Evolutionary conservation across 2,113 vertebrate genomes (phyloP), one percentile per base, ranked within the genome.

Genomic region (Pachypanchax playfairii): DNA sequence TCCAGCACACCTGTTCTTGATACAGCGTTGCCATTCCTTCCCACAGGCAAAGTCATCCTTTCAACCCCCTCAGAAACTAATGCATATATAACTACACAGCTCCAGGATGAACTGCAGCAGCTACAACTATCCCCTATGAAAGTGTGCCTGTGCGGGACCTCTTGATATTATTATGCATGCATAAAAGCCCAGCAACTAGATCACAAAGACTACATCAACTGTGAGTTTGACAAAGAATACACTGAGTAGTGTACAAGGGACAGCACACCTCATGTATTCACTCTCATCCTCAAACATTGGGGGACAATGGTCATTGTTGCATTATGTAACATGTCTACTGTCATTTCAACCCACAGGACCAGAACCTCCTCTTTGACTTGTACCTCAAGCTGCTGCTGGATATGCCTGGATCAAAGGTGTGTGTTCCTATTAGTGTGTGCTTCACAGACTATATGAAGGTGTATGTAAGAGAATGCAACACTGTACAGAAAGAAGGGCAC

Each of bases 31-130:
- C 80, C 80, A 87, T 83, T 88, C 80, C 80, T 89, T 85, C 85
- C 88, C 82, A 90, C 83, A 84, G 87, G 88, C 88, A 91, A 91
- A 91, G 90, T 87, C 89, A 87, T 88, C 84, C 80, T 89, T 90
- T 88, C 80, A 88, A 85, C 74, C 70, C 70, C 54, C 69, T 71
- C 75, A 85, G 77, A 86, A 87, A 82, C 79, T 66, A 87, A 87
- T 87, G 81, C 87, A 90, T 85, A 83, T 63, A 79, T 84, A 87
- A 78, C 73, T 75, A 73, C 79, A 79, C 50, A 70, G 70, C 65
- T 77, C 70, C 77, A 78, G n/a, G 80, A 79, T 65, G 74, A 75
- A 70, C 71, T 78, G 75, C 79, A 82, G 73, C 73, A 74, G 78
- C 75, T 65, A 61, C 67, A 69, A 49, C 41, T 51, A 78, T 41